Evolutionary conservation across 1,140 invertebrate genomes (phyloP).

Genomic region (Drosophila repletoides): DNA sequence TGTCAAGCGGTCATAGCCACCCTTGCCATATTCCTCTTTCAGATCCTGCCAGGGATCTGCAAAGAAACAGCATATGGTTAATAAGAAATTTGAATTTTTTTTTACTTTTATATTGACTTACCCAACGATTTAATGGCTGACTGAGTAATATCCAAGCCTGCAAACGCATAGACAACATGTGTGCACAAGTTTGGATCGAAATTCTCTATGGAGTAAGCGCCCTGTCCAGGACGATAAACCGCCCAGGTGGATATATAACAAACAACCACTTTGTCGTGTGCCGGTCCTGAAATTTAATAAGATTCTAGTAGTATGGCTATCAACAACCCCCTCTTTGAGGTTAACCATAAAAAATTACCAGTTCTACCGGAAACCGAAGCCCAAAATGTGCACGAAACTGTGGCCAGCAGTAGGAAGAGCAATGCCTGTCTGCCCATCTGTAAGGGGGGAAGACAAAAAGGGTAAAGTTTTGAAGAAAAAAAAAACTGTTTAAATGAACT

Average conservation of each 20-base stretch:
- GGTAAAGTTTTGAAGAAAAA: constrained; percentile 12
- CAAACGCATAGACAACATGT: constrained; percentile 94
- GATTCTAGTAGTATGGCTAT: neutral
- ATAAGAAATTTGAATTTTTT: constrained; percentile 32
- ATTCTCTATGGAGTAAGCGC: constrained; percentile 87
- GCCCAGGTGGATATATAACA: constrained; percentile 92
- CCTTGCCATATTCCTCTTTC: constrained; percentile 88
- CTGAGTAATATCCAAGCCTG: constrained; percentile 87
- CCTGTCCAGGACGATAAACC: constrained; percentile 86
- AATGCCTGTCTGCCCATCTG: constrained; percentile 15
- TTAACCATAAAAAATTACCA: constrained; percentile 44
- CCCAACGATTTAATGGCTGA: constrained; percentile 87
- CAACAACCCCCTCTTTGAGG: constrained; percentile 41
- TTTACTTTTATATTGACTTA: constrained; percentile 59
- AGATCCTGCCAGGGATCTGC: constrained; percentile 90
- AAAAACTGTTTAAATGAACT: constrained; percentile 48
- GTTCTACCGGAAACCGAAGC: constrained; percentile 64
- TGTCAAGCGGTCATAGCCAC: constrained; percentile 88
- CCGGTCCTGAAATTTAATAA: constrained; percentile 80
- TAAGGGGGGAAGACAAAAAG: neutral
- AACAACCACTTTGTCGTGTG: constrained; percentile 87
- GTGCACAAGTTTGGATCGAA: constrained; percentile 92
- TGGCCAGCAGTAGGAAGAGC: constrained; percentile 38
- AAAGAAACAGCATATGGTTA: neutral
- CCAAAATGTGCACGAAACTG: constrained; percentile 50